Conservation (phyloP, 2,888 invertebrate species). For the Microchrysa polita region DNA sequence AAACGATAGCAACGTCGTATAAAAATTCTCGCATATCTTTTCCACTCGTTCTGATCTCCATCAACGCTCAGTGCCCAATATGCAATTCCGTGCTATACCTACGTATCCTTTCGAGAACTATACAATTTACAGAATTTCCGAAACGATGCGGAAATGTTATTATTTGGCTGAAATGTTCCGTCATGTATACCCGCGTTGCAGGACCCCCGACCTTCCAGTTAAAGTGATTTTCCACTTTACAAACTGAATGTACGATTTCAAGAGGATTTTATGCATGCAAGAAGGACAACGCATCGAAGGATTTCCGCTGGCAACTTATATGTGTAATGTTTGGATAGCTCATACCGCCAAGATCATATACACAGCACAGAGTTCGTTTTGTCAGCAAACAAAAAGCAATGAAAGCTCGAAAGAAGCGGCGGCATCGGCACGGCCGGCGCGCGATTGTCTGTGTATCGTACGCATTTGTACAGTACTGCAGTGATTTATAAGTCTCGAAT, state of each 20-base stretch:
- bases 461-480: conserved; percentile 50
- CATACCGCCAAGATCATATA: conserved; percentile 7
- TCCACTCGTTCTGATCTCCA: conserved; percentile 27
- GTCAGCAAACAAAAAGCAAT: conserved; percentile 30
- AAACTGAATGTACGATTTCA: conserved; percentile 36
- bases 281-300: conserved; percentile 14
- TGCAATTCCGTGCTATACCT: conserved; percentile 41
- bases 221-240: conserved; percentile 50
- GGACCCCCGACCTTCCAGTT: conserved; percentile 43
- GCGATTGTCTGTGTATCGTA: conserved; percentile 44
- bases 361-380: conserved; percentile 28
- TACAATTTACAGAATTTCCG: not conserved
- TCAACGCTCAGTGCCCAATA: conserved; percentile 48
- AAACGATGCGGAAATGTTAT: conserved; percentile 45
- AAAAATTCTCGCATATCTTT: conserved; percentile 41
- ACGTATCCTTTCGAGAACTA: not conserved
- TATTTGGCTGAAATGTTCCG: conserved; percentile 45
- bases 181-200: conserved; percentile 21
- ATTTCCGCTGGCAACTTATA: conserved; percentile 33
- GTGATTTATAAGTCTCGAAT: conserved; percentile 49
- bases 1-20: conserved; percentile 38
- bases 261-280: conserved; percentile 38
- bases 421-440: too few relatives aligned
- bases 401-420: conserved; percentile 24
- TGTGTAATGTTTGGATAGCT: conserved; percentile 33